These are phyloP conservation scores for Xyrichtys novacula DNA, from an alignment of 2,797 vertebrate genomes.

Conservation along the genomic window DNA sequence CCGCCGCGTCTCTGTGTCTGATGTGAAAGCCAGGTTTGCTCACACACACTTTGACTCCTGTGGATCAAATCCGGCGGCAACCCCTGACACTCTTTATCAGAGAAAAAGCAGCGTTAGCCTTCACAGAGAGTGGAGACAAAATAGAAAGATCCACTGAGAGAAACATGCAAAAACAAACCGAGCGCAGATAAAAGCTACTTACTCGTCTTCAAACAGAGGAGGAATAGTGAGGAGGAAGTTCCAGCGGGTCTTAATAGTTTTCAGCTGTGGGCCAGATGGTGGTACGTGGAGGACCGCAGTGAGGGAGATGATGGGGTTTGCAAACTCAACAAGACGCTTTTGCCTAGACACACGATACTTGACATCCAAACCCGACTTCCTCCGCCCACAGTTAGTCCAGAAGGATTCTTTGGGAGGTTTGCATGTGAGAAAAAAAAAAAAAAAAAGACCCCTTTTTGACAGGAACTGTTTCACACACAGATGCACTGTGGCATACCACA, in stretches of 20 bases:
- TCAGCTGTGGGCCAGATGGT: constrained; percentile 88
- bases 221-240: constrained; percentile 82
- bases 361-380: constrained; percentile 75
- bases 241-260: constrained; percentile 84
- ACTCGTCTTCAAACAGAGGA: constrained; percentile 72
- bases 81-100: constrained; percentile 54
- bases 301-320: constrained; percentile 76
- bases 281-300: constrained; percentile 70
- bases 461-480: constrained; percentile 24
- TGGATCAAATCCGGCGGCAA: constrained; percentile 57
- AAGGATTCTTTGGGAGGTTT: constrained; percentile 51
- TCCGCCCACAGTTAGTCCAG: constrained; percentile 72
- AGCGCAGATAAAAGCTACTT: constrained; percentile 70
- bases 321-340: constrained; percentile 78
- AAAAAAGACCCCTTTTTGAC: constrained; percentile 43
- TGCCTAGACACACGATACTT: constrained; percentile 77
- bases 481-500: constrained; percentile 41
- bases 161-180: constrained; percentile 65
- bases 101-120: constrained; percentile 30
- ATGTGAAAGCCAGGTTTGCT: constrained; percentile 60
- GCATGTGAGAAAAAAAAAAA: constrained; percentile 28
- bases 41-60: constrained; percentile 36
- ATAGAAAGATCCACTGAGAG: constrained; percentile 41
- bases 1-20: constrained; percentile 44
- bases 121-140: constrained; percentile 24